phyloP scores from a whole-genome alignment of 2,888 invertebrate species.

The Eristalis intricaria region DNA sequence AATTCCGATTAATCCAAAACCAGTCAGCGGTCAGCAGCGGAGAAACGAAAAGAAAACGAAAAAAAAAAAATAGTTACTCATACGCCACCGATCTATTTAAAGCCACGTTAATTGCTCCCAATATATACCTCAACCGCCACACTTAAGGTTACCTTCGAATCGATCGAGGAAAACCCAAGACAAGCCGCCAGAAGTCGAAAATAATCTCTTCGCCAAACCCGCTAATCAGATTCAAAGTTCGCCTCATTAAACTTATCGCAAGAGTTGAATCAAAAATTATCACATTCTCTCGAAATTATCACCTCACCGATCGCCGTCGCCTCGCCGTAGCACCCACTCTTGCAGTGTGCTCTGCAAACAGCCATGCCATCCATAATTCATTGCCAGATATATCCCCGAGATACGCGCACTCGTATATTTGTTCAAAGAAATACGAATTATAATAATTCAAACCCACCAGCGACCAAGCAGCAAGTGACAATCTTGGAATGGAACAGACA shows the following conservation, averaged over 20 bases:
- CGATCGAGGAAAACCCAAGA: not conserved
- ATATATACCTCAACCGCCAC: not conserved
- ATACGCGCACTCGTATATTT: constrained; percentile 11
- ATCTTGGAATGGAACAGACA: constrained; percentile 6
- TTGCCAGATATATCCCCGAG: constrained; percentile 3
- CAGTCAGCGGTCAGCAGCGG: no score
- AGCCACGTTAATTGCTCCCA: not conserved
- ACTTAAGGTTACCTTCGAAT: not conserved
- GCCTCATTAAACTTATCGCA: constrained; percentile 32
- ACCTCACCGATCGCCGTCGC: constrained; percentile 20
- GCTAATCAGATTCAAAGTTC: constrained; percentile 17
- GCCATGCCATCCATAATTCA: constrained; percentile 47
- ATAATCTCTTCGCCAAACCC: not conserved
- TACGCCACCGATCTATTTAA: not conserved
- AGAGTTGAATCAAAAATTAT: constrained; percentile 19
- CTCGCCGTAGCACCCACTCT: not conserved
- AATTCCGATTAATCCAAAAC: no score
- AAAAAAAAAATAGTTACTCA: not conserved
- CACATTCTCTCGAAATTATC: constrained; percentile 44
- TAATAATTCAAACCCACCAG: constrained; percentile 26
- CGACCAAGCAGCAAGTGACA: constrained; percentile 42
- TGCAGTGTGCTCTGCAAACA: constrained; percentile 18
- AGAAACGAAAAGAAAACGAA: no score
- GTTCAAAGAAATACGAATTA: constrained; percentile 23
- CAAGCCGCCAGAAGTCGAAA: not conserved